Evolutionary conservation across 2,113 vertebrate species (phyloP), one percentile per base, ranked within the genome.

Genomic region (Xenopus laevis): DNA sequence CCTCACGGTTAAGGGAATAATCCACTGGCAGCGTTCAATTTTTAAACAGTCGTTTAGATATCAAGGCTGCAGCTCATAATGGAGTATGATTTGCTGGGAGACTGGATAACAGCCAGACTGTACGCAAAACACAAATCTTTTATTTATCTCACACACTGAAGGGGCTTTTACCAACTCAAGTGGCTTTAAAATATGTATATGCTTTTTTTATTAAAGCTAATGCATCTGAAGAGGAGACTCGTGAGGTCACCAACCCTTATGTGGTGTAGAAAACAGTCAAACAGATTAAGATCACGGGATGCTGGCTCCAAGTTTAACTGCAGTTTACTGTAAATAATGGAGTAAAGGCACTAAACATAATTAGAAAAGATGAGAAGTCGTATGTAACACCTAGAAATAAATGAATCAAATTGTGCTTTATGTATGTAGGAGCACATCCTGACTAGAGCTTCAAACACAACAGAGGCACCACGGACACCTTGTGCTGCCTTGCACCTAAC

Each of bases 1-100:
- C 57, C 73, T 53, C 61, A 75, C 46, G 68, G 73, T 75, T 75
- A 62, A 40, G 73, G 73, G 73, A 75, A 68, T 75, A 75, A 75
- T 75, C 57, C 58, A 75, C 65, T 52, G 73, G 65, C 73, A 68
- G 45, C 16, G 30, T 47, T 75, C 73, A 75, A 68, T 75, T 68
- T 75, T 75, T 75, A 68, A 68, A 53, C 73, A 75, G 65, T 65
- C 65, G 27, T 75, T 75, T 75, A 75, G 65, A 75, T 52, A 61
- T 68, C 65, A 55, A 68, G 65, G 45, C 65, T 75, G 57, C 61
- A 62, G 65, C 58, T 33, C 45, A 75, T 44, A 68, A 75, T 62
- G 72, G 53, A 74, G 64, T 68, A 74, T 67, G 65, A 67, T 60
- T 68, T 67, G 58, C 64, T 61, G 40, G 66, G 21, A 68, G 45